These are phyloP conservation scores for Seira ritae DNA, from an alignment of 2,888 invertebrate species.

Conservation along the genomic window DNA sequence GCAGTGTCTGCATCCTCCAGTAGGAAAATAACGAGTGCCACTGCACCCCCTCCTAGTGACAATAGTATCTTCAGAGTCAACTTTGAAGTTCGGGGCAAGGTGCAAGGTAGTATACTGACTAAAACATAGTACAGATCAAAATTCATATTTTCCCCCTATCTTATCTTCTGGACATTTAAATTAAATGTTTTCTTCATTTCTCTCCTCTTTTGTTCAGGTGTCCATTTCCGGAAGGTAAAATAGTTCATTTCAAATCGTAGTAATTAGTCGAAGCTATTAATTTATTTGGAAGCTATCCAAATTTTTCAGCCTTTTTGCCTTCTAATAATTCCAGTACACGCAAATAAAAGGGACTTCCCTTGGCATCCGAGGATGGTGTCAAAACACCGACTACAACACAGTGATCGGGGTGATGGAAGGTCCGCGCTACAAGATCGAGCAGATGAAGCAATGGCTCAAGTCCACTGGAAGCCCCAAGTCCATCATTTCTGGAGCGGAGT, in stretches of 20 bases:
- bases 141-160: neutral
- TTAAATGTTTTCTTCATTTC: neutral
- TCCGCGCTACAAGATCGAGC: conserved; percentile 50
- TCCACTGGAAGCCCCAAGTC: conserved; percentile 86
- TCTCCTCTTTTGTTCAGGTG: conserved; percentile 51
- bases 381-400: conserved; percentile 82
- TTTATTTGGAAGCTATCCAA: neutral
- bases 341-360: conserved; percentile 81
- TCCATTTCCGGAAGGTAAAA: conserved; percentile 71
- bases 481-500: conserved; percentile 84
- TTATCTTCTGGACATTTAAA: neutral
- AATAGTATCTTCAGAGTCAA: conserved; percentile 38
- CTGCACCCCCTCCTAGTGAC: conserved; percentile 17
- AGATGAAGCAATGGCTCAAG: conserved; percentile 79
- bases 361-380: conserved; percentile 84
- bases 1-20: neutral
- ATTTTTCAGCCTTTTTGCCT: neutral
- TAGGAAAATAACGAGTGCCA: neutral
- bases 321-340: conserved; percentile 79
- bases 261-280: too few relatives aligned
- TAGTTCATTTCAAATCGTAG: neutral
- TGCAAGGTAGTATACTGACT: conserved; percentile 60
- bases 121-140: neutral
- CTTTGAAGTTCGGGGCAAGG: conserved; percentile 66
- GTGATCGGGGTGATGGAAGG: conserved; percentile 78